Base-by-base conservation (phyloP, 2,797 vertebrate genomes). In the Neostethus bicornis region DNA sequence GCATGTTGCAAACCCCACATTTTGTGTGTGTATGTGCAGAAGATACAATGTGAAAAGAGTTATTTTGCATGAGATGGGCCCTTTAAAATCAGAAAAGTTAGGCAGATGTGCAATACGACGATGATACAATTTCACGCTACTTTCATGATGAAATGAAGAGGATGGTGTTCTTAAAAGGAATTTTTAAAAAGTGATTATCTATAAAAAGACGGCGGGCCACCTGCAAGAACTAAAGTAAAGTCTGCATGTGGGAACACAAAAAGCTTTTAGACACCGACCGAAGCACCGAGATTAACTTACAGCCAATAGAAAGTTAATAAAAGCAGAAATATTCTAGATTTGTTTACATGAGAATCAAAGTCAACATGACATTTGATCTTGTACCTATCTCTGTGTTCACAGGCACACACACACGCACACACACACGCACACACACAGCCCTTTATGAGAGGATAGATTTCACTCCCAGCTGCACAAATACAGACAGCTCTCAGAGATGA, bases 391-490 rank as follows among this genome's bases (percentile, higher is more conserved):
- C 21, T 69, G 35, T 39, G 13, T 17, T 41, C 48, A 47, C 48
- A 41, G 39, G 53, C 41, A 61, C 26, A 47, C 37, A 29, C 16
- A 52, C 39, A 60, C 17, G n/a, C n/a, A n/a, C n/a, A n/a, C 48
- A 47, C 48, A 41, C 39, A 53, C 41, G 61, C 26, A 47, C 37
- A 29, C 16, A 52, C 39, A 60, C 17, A 51, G 12, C 9, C n/a
- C 29, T 44, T 50, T 50, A 43, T 77, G 73, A 63, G 75, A 75
- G 78, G 74, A 75, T 73, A 73, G 72, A 80, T 85, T 87, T 82
- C 69, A 83, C 73, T 83, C 66, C 75, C 81, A 86, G 83, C 85
- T 86, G 85, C 76, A 82, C 71, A 89, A 87, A 88, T 55, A 87
- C 77, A 86, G 75, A 83, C 73, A 51, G 62, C 37, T 56, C 61